Percentiles rank a stretch among this genome's conserved stretches.
These are phyloP conservation scores for Poecilia picta DNA, from an alignment of 2,797 vertebrate species.

Conservation along the genomic window DNA sequence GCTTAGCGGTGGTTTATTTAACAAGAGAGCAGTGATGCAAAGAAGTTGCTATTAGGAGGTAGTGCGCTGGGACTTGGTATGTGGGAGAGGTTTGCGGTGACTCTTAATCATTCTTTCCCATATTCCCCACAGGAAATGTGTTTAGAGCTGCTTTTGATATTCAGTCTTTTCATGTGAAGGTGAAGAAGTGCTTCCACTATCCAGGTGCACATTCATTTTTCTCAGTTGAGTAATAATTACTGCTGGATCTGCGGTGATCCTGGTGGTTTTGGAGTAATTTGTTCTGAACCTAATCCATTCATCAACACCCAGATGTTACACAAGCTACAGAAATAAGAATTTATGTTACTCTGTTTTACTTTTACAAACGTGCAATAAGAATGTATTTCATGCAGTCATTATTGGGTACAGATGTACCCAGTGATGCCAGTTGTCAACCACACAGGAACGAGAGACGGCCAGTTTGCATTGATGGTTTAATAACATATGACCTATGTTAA, in stretches of 20 bases:
- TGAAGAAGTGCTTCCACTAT: constrained; percentile 22
- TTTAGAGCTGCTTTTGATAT: constrained; percentile 12
- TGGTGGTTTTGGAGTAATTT: neutral
- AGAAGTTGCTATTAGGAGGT: constrained; percentile 19
- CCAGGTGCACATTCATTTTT: constrained; percentile 3
- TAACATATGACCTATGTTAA: neutral
- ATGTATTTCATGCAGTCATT: neutral
- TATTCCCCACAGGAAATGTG: constrained; percentile 24
- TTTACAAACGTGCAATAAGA: constrained; percentile 22
- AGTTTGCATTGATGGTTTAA: neutral
- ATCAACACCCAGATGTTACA: constrained; percentile 2
- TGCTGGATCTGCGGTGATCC: neutral
- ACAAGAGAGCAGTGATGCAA: constrained; percentile 23
- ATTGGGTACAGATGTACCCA: neutral
- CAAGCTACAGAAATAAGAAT: neutral
- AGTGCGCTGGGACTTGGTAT: constrained; percentile 1
- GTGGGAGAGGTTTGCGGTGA: constrained; percentile 21
- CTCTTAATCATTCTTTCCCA: constrained; percentile 37
- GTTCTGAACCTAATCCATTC: constrained; percentile 13
- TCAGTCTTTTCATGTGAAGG: constrained; percentile 25
- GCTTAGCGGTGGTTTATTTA: constrained; percentile 39
- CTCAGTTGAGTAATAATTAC: neutral
- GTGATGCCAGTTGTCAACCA: neutral
- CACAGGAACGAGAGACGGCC: neutral
- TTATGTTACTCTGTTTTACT: constrained; percentile 15